Base-by-base conservation (phyloP, 1,140 invertebrate species). In the Heterodera schachtii region DNA sequence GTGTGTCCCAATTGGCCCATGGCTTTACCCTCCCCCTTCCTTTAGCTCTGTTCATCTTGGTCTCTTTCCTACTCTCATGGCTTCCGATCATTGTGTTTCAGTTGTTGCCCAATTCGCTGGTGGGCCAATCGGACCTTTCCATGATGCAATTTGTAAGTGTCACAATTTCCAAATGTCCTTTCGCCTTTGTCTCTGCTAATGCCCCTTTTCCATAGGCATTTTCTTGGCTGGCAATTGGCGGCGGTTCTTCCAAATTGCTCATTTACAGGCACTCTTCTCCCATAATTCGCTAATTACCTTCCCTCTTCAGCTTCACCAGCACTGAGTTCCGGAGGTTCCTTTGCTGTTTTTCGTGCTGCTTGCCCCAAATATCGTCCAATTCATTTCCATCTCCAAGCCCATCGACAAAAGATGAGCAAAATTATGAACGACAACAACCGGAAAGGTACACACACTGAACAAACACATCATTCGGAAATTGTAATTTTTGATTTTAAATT, bases 161-260 rank as follows among this genome's bases (percentile, higher is more conserved):
- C 6, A 8, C 41, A 21, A 19, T 7, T 77, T 19, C 31, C 66
- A n/a, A 69, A 64, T 31, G 43, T 1, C 43, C 13, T 7, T 69
- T 21, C 67, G 19, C 21, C 49, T 52, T 47, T 21, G 57, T 49
- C 49, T 64, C 3, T 41, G 31, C 49, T 75, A 74, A 74, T 19
- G 44, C 57, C 3, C 21, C 67, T 77, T 70, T n/a, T 67, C 8
- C 43, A 31, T 31, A 78, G 77, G 77, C 77, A 47, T 78, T 78
- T 41, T 69, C 60, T 69, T 78, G 77, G 77, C 70, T 78, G 21
- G 60, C 77, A 64, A 78, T 78, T 21, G 77, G 60, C n/a, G 77
- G 77, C 4, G 77, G 77, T 49, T 78, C 77, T 69, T 78, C 77
- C 70, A 78, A 78, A 78, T 31, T 78, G 70, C 77, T 78, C 47